A percentile compares a stretch with the other conserved stretches of the same genome.
Conservation (phyloP, 2,888 invertebrate species). For the Glomeris marginata region DNA sequence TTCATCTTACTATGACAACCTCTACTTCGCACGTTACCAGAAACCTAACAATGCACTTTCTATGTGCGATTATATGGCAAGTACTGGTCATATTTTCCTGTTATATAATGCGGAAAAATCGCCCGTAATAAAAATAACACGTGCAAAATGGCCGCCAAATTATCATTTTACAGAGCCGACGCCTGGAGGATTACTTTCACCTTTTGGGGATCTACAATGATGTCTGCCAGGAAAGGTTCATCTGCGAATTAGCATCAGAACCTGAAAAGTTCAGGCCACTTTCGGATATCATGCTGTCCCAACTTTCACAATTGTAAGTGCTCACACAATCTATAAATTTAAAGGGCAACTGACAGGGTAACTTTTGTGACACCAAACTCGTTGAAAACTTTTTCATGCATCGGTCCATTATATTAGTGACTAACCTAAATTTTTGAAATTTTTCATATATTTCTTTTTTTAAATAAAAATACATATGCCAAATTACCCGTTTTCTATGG, state of each 20-base stretch:
- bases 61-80: background rate
- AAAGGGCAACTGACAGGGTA: too few relatives aligned
- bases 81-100: background rate
- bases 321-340: too few relatives aligned
- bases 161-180: background rate
- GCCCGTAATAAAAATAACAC: background rate
- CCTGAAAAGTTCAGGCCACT: constrained; percentile 10
- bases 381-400: too few relatives aligned
- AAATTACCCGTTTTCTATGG: too few relatives aligned
- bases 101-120: background rate
- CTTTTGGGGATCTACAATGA: constrained; percentile 9
- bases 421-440: too few relatives aligned
- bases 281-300: constrained; percentile 9
- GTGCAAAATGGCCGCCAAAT: background rate
- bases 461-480: too few relatives aligned
- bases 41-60: too few relatives aligned
- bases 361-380: too few relatives aligned
- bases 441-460: too few relatives aligned
- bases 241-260: constrained; percentile 12
- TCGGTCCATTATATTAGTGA: too few relatives aligned
- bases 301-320: too few relatives aligned
- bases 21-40: background rate
- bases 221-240: constrained; percentile 10
- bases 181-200: constrained; percentile 10
- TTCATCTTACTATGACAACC: background rate